phyloP scores from a whole-genome alignment of 2,888 invertebrate species.

The Chaetoderma sp. region DNA sequence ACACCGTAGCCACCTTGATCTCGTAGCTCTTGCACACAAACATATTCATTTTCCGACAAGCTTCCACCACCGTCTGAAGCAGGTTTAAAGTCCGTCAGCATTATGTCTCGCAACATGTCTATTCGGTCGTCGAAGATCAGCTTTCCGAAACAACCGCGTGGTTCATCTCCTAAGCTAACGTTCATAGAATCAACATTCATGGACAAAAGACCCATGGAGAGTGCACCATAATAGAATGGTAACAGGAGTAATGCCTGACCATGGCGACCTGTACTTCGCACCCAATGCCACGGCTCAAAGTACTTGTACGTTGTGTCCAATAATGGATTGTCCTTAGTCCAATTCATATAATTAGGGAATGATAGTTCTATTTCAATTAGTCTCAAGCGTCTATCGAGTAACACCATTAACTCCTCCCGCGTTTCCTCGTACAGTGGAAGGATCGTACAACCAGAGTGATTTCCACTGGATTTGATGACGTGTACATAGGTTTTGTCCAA shows the following conservation, averaged over 20 bases:
- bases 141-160: constrained; percentile 34
- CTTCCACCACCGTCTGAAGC: neutral
- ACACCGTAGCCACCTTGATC: constrained; percentile 20
- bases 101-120: neutral
- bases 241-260: constrained; percentile 36
- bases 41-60: constrained; percentile 31
- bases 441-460: neutral
- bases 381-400: too few species aligned
- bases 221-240: constrained; percentile 38
- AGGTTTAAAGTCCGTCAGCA: constrained; percentile 2
- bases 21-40: constrained; percentile 40
- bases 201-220: constrained; percentile 32
- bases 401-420: neutral
- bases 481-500: too few species aligned
- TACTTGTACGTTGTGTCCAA: too few species aligned
- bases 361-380: too few species aligned
- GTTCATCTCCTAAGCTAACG: constrained; percentile 33
- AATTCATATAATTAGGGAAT: too few species aligned
- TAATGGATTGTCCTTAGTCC: too few species aligned
- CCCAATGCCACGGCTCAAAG: constrained; percentile 34
- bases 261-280: constrained; percentile 31
- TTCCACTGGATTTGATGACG: too few species aligned
- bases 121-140: constrained; percentile 7
- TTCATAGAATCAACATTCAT: constrained; percentile 36
- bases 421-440: neutral